Percentiles rank a stretch among this genome's conserved stretches.
These are phyloP conservation scores for Brachystomella parvula DNA, from an alignment of 1,140 invertebrate species.

Conservation along the genomic window DNA sequence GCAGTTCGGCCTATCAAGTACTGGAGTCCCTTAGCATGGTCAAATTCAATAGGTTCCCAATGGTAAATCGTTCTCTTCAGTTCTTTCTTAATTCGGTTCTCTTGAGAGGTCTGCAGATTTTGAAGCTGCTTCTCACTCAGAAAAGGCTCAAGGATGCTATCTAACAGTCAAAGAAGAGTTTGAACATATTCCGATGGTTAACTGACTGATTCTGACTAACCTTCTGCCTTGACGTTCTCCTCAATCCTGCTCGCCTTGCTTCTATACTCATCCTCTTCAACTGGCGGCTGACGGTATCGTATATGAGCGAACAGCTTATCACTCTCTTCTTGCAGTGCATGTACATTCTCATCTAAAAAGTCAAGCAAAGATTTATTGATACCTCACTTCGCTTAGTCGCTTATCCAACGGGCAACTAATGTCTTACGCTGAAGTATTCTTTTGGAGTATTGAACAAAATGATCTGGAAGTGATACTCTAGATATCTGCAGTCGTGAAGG, in stretches of 20 bases:
- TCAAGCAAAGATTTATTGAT: background rate
- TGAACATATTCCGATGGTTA: too few species aligned
- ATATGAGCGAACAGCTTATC: background rate
- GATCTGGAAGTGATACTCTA: constrained; percentile 1
- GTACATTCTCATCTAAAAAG: constrained; percentile 4
- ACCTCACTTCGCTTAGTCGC: background rate
- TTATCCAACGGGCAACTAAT: background rate
- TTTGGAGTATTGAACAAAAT: background rate
- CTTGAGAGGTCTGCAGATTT: constrained; percentile 26
- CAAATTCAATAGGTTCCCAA: constrained; percentile 64
- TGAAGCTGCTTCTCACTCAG: constrained; percentile 33
- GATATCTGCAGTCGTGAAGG: background rate
- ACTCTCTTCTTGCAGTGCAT: background rate
- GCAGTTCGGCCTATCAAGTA: constrained; percentile 62
- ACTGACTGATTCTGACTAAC: too few species aligned
- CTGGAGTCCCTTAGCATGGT: constrained; percentile 52
- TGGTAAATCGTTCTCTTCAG: constrained; percentile 55
- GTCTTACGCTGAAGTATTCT: background rate
- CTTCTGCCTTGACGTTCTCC: background rate
- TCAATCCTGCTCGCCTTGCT: background rate
- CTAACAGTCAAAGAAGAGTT: too few species aligned
- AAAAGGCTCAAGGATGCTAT: constrained; percentile 39
- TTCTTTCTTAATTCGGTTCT: constrained; percentile 41
- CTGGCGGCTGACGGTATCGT: background rate
- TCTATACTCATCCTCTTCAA: constrained; percentile 18